Conservation (phyloP, 2,888 invertebrate species). For the Ctena decussata region DNA sequence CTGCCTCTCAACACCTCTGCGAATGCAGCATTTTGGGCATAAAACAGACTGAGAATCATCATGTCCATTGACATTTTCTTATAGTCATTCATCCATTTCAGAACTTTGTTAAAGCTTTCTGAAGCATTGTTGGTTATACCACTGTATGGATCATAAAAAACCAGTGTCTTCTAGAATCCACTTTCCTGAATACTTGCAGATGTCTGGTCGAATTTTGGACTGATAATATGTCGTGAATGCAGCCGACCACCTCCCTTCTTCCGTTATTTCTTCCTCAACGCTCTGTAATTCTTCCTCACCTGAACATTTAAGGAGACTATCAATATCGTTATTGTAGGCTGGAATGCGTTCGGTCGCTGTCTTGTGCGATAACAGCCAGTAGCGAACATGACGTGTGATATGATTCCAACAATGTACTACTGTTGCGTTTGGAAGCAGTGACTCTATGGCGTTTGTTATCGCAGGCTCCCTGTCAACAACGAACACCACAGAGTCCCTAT, state of each 20-base stretch:
- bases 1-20: not conserved
- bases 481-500: not conserved
- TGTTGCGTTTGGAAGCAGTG: not conserved
- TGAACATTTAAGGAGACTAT: not conserved
- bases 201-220: not conserved
- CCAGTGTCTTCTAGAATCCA: not conserved
- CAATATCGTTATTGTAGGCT: not conserved
- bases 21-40: not conserved
- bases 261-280: not conserved
- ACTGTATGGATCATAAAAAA: not conserved
- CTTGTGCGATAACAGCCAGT: not conserved
- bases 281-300: not conserved
- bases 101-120: not conserved
- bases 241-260: not conserved
- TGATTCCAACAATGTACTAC: not conserved
- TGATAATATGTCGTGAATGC: not conserved
- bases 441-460: not conserved
- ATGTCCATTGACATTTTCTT: not conserved
- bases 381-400: not conserved
- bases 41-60: not conserved
- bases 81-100: not conserved
- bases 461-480: conserved; percentile 1
- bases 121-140: conserved; percentile 1
- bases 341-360: not conserved
- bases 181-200: not conserved